Evolutionary conservation across 2,888 invertebrate genomes (phyloP).

Genomic region (Ellobium chinense): DNA sequence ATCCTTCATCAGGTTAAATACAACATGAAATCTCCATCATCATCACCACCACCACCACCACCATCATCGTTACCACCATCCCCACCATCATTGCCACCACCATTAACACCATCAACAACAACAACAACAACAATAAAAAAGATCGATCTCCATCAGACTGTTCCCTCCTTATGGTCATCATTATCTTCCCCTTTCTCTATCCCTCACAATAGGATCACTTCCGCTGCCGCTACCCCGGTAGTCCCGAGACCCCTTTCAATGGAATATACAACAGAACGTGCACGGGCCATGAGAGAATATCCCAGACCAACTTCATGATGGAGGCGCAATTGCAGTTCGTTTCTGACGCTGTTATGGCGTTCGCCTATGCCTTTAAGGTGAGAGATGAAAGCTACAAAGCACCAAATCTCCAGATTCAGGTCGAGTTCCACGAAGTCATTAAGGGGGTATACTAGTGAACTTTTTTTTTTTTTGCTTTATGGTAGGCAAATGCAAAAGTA

Average conservation of each 20-base stretch:
- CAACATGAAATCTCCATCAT: too few species aligned
- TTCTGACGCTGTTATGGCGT: constrained; percentile 96
- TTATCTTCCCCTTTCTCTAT: background rate
- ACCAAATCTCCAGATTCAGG: background rate
- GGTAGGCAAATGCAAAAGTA: too few species aligned
- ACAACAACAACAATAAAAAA: too few species aligned
- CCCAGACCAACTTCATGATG: constrained; percentile 82
- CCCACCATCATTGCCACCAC: too few species aligned
- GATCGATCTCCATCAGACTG: background rate
- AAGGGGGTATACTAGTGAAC: background rate
- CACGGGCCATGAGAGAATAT: constrained; percentile 88
- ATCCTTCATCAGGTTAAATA: too few species aligned
- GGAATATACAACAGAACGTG: constrained; percentile 81
- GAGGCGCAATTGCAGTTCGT: constrained; percentile 98
- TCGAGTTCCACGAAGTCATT: background rate
- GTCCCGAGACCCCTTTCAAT: constrained; percentile 81
- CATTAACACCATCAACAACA: too few species aligned
- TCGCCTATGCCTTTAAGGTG: constrained; percentile 88
- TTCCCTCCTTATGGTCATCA: background rate
- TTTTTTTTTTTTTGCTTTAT: background rate
- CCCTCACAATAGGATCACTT: constrained; percentile 85
- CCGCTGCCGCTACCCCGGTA: constrained; percentile 85
- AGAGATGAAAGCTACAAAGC: constrained; percentile 13
- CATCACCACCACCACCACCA: too few species aligned
- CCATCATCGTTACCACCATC: too few species aligned